phyloP scores from a whole-genome alignment of 2,797 vertebrate genomes.

The Enteromius trimaculatus region DNA sequence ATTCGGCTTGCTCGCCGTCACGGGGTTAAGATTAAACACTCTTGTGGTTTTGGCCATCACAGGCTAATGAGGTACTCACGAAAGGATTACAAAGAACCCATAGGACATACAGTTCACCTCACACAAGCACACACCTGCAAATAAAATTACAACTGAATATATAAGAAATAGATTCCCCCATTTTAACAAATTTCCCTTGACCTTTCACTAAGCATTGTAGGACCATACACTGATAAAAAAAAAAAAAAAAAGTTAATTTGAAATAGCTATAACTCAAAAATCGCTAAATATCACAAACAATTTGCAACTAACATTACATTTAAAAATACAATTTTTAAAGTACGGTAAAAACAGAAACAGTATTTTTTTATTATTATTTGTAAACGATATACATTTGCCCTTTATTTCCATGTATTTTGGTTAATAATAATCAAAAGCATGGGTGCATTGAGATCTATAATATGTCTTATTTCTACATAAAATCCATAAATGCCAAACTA shows the following conservation, averaged over 20 bases:
- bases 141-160: conserved; percentile 36
- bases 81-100: conserved; percentile 57
- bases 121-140: conserved; percentile 40
- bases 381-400: no score
- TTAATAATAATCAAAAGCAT: neutral
- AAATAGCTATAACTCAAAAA: neutral
- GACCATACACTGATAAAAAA: neutral
- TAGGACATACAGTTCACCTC: conserved; percentile 47
- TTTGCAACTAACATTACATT: neutral
- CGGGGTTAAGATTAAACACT: conserved; percentile 62
- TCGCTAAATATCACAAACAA: neutral
- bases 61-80: conserved; percentile 58
- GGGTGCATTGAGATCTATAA: neutral
- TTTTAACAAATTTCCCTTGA: neutral
- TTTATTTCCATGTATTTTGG: neutral
- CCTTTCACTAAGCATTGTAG: neutral
- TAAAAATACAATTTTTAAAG: neutral
- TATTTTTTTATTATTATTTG: neutral
- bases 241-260: neutral
- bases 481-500: neutral
- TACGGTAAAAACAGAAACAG: neutral
- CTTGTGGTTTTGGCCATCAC: conserved; percentile 55
- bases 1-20: conserved; percentile 48
- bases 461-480: neutral
- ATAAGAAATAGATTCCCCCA: conserved; percentile 29